Conservation (phyloP, 2,888 invertebrate species). For the Drosophila stalkeri region DNA sequence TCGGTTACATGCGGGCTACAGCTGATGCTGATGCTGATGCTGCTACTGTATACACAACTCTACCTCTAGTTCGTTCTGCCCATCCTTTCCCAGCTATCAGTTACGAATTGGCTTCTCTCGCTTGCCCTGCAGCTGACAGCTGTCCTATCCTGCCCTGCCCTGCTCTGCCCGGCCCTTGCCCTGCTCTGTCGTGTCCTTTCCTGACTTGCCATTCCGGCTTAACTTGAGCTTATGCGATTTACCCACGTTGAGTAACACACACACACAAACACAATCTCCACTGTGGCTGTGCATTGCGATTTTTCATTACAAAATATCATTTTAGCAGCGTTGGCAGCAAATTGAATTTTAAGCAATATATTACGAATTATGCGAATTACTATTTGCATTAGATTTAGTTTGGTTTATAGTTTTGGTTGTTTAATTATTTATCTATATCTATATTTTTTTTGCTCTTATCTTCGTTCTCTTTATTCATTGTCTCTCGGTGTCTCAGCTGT, state of each 20-base stretch:
- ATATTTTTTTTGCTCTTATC: background rate
- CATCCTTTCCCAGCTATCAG: slow-evolving; percentile 12
- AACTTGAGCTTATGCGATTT: slow-evolving; percentile 24
- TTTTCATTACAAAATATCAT: slow-evolving; percentile 1
- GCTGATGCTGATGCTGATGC: slow-evolving; percentile 41
- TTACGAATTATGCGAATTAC: background rate
- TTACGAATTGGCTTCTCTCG: slow-evolving; percentile 39
- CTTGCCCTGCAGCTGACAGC: slow-evolving; percentile 54
- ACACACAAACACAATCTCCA: slow-evolving; percentile 1
- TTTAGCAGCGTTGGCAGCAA: background rate
- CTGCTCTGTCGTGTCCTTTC: slow-evolving; percentile 27
- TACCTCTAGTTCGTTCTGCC: background rate
- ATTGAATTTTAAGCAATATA: too few relatives aligned
- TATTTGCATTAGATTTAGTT: background rate
- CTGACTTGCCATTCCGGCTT: slow-evolving; percentile 28
- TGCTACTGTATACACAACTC: background rate
- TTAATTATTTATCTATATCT: background rate
- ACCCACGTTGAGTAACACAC: slow-evolving; percentile 17
- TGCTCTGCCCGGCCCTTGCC: background rate
- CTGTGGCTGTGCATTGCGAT: background rate
- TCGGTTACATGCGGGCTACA: slow-evolving; percentile 47
- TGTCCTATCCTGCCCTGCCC: background rate
- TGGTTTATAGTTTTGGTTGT: background rate
- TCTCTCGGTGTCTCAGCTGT: background rate
- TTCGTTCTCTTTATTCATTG: background rate